phyloP scores from a whole-genome alignment of 1,140 invertebrate genomes.

The Apocrypta bakeri region DNA sequence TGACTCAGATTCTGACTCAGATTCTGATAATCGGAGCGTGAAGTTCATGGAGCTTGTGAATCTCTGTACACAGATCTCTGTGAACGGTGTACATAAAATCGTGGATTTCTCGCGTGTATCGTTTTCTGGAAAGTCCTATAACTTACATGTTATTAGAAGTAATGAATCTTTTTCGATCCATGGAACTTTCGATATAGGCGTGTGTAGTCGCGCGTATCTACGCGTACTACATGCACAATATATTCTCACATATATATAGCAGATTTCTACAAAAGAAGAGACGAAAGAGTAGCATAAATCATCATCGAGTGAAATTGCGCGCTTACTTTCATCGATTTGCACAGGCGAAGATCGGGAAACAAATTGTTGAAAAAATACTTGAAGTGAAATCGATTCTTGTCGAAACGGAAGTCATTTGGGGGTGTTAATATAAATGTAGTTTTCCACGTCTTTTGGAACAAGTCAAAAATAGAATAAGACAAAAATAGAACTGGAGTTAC shows the following conservation, averaged over 20 bases:
- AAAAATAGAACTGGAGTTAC: no score
- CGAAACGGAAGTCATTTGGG: not conserved
- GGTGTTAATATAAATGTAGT: no score
- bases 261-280: slow-evolving; percentile 23
- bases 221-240: not conserved
- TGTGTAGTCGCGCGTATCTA: not conserved
- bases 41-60: no score
- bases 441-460: no score
- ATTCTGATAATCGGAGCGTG: not conserved
- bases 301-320: slow-evolving; percentile 27
- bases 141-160: slow-evolving; percentile 8
- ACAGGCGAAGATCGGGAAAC: not conserved
- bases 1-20: no score
- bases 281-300: not conserved
- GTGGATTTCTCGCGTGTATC: not conserved
- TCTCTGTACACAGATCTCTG: no score
- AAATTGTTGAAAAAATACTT: not conserved
- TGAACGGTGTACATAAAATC: no score
- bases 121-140: slow-evolving; percentile 3
- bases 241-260: no score
- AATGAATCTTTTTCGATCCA: slow-evolving; percentile 23
- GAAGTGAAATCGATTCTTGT: slow-evolving; percentile 33
- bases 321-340: slow-evolving; percentile 22
- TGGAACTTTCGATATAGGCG: slow-evolving; percentile 9
- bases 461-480: no score